phyloP scores from a whole-genome alignment of 2,113 vertebrate genomes.

The Rhea americana region DNA sequence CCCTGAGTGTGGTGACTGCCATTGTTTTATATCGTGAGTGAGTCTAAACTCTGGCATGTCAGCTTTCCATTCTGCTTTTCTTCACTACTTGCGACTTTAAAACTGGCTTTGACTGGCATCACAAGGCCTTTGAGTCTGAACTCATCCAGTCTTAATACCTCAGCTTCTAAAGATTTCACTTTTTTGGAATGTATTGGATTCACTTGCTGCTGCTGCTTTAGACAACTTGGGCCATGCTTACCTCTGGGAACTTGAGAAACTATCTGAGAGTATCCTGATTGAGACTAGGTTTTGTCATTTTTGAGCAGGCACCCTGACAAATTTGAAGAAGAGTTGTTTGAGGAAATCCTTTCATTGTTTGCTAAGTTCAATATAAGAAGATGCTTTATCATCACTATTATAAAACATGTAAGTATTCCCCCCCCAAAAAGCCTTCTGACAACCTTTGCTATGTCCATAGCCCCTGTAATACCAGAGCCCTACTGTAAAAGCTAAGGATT shows the following conservation, averaged over 20 bases:
- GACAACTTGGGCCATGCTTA: background rate
- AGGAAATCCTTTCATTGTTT: background rate
- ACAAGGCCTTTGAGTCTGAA: background rate
- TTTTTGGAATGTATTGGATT: background rate
- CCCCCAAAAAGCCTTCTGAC: background rate
- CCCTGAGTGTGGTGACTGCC: background rate
- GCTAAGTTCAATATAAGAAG: background rate
- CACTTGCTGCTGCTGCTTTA: background rate
- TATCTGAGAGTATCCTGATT: background rate
- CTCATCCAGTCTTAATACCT: background rate
- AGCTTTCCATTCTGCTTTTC: background rate
- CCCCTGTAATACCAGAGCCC: background rate
- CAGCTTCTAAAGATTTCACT: background rate
- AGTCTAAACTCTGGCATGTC: background rate
- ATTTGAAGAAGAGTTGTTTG: background rate
- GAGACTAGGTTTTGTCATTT: background rate
- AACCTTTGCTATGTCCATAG: background rate
- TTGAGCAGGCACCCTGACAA: background rate
- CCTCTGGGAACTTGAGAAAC: too few relatives aligned
- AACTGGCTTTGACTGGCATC: background rate
- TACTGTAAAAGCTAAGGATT: background rate
- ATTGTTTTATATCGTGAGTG: background rate
- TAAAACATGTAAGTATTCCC: background rate
- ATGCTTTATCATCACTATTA: background rate
- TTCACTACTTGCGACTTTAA: background rate